Conservation (phyloP, 2,888 invertebrate species). For the Anoncus sp. region DNA sequence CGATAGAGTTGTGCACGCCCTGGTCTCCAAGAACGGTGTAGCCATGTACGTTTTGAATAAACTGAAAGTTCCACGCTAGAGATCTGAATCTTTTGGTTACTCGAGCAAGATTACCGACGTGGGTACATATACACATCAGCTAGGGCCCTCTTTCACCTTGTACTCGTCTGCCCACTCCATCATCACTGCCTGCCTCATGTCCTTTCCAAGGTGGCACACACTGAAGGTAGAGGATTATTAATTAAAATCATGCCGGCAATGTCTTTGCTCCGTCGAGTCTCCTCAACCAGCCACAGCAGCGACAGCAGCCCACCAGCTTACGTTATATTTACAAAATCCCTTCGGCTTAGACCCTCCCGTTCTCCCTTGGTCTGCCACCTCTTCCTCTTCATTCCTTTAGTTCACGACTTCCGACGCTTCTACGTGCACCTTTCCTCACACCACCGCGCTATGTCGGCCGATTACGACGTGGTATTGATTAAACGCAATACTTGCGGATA, state of each 20-base stretch:
- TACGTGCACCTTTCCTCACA: slow-evolving; percentile 51
- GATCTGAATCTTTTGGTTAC: slow-evolving; percentile 58
- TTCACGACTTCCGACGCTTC: slow-evolving; percentile 18
- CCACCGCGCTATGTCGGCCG: slow-evolving; percentile 61
- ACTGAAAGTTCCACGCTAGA: slow-evolving; percentile 48
- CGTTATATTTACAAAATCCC: slow-evolving; percentile 62
- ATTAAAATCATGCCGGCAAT: slow-evolving; percentile 65
- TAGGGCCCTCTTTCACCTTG: background rate
- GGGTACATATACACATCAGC: slow-evolving; percentile 28
- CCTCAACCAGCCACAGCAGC: slow-evolving; percentile 33
- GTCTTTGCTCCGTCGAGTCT: slow-evolving; percentile 54
- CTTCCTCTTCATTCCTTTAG: slow-evolving; percentile 38
- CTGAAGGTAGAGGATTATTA: slow-evolving; percentile 60
- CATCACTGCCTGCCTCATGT: slow-evolving; percentile 29
- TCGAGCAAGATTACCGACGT: slow-evolving; percentile 19
- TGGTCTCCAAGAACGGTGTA: slow-evolving; percentile 9
- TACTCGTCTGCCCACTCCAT: slow-evolving; percentile 18
- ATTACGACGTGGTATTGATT: slow-evolving; percentile 79
- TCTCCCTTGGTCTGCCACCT: slow-evolving; percentile 8
- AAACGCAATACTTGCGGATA: slow-evolving; percentile 77
- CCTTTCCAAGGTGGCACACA: slow-evolving; percentile 35
- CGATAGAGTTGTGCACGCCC: slow-evolving; percentile 43
- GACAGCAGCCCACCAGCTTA: slow-evolving; percentile 52
- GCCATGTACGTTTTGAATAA: slow-evolving; percentile 43
- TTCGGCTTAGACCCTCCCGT: slow-evolving; percentile 36